Base-by-base conservation (phyloP, 2,113 vertebrate species). In the Hypanus sabinus region DNA sequence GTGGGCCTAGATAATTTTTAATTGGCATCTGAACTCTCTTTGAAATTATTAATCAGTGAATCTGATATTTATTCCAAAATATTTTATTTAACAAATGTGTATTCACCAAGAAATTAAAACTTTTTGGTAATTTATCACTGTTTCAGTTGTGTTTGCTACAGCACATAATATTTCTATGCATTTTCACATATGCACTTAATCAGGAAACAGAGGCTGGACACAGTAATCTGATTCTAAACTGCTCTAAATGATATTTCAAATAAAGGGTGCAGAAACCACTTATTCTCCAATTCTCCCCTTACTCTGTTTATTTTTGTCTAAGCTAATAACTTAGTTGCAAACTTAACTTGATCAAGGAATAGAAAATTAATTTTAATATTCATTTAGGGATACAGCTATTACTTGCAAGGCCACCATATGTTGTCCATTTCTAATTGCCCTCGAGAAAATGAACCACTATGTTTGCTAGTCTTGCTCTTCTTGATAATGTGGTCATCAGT, bases 11-110 rank as follows among this genome's bases (percentile, higher is more conserved):
- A 90, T 16, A 90, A 33, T 16, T 7, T 65, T 90, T 68, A 16
- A 65, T 65, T 90, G 85, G n/a, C 85, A 90, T 30, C 85, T 33
- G 60, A 90, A 62, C 60, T 90, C 60, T 60, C n/a, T 65, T 65
- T 88, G 85, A 14, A 88, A 68, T 20, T 20, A 90, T 33, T 33
- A 90, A 65, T n/a, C 27, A 68, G 12, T 7, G 18, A 90, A 62
- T 30, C 9, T 24, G 22, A 90, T 33, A 27, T 90, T 90, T 68
- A n/a, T 65, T 62, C 30, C 30, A 60, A 27, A 65, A 68, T 65
- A 33, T 5, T 18, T 62, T 62, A 11, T 90, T 18, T n/a, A n/a
- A 88, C n/a, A 88, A n/a, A 62, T n/a, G 30, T 14, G 62, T 88
- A 60, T 87, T 87, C 27, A 62, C 62, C 60, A 68, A 90, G 60